These are phyloP conservation scores for Brachionus plicatilis DNA, from an alignment of 1,140 invertebrate species.

Conservation along the genomic window DNA sequence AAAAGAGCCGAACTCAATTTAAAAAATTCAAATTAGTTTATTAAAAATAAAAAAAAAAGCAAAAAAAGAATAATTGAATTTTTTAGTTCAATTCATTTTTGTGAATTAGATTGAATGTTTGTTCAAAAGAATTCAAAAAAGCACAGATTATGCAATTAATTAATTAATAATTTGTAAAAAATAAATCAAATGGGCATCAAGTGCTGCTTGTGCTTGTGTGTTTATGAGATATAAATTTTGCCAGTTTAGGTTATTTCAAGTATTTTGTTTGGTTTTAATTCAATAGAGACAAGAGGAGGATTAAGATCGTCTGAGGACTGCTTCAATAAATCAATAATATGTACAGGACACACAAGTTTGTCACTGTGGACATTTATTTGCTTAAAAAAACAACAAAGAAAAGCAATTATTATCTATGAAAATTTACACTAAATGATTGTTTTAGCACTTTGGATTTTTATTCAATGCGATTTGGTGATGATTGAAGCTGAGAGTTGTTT, in stretches of 20 bases:
- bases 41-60: background rate
- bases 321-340: background rate
- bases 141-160: background rate
- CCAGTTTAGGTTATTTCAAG: background rate
- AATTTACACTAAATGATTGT: conserved; percentile 2
- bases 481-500: background rate
- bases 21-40: background rate
- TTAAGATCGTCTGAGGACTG: background rate
- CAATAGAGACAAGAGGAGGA: background rate
- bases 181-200: background rate
- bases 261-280: background rate
- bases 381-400: background rate
- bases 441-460: background rate
- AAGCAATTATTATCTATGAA: conserved; percentile 23
- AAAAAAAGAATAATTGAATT: background rate
- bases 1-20: background rate
- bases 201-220: background rate
- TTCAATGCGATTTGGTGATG: background rate
- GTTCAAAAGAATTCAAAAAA: background rate
- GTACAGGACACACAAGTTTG: background rate
- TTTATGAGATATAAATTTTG: background rate
- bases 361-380: background rate
- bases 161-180: background rate
- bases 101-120: background rate
- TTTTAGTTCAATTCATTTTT: background rate